A percentile compares a stretch with the other conserved stretches of the same genome.
These are phyloP conservation scores for Cottoperca gobio DNA, from an alignment of 2,797 vertebrate genomes.

Conservation along the genomic window DNA sequence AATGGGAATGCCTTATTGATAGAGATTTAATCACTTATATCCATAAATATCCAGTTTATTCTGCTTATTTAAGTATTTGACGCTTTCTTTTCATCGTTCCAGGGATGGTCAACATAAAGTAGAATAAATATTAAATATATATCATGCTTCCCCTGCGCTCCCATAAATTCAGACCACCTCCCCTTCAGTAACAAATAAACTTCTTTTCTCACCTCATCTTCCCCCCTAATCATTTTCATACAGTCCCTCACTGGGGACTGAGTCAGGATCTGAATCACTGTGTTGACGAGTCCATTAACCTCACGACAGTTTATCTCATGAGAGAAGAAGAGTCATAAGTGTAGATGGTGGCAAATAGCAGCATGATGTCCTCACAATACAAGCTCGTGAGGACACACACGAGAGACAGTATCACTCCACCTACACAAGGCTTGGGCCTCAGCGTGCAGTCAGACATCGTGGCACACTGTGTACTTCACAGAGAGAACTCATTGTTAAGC, in stretches of 20 bases:
- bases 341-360: constrained; percentile 40
- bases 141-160: background rate
- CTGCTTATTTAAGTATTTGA: background rate
- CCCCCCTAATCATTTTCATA: background rate
- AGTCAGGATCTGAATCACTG: constrained; percentile 21
- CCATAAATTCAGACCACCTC: background rate
- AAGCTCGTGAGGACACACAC: constrained; percentile 45
- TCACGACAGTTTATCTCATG: constrained; percentile 20
- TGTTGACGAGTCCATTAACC: constrained; percentile 13
- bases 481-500: constrained; percentile 65
- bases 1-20: too few species aligned
- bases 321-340: constrained; percentile 29
- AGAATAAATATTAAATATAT: too few species aligned
- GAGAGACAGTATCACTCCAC: constrained; percentile 57
- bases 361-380: constrained; percentile 31
- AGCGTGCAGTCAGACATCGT: constrained; percentile 52
- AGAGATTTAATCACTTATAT: background rate
- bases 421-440: constrained; percentile 54
- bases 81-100: background rate
- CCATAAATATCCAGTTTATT: background rate
- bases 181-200: background rate
- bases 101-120: too few species aligned
- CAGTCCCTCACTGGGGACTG: constrained; percentile 12
- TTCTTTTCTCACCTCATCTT: background rate
- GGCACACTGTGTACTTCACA: constrained; percentile 52